Base-by-base conservation (phyloP, 2,113 vertebrate genomes). In the Sisor rabdophorus region DNA sequence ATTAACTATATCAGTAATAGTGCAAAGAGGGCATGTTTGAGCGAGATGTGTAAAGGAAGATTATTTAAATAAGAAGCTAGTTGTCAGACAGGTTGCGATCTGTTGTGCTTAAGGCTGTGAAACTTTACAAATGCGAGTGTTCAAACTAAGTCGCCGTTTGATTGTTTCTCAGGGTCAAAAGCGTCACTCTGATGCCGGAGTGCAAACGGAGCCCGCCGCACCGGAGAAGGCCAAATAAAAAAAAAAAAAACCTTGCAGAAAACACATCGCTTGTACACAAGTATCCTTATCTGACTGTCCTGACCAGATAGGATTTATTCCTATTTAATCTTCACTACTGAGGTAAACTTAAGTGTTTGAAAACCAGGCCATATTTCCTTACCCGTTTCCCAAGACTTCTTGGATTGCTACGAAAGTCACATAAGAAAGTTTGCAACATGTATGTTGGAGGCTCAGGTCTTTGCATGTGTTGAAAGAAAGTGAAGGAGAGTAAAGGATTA, bases 151-250 rank as follows among this genome's bases (percentile, higher is more conserved):
- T 76, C 16, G 16, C 60, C 17, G 30, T 84, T 47, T 16, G 76
- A 71, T 82, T 84, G 55, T 32, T 71, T 85, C 83, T 3, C 91
- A 99, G 97, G 90, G 94, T 50, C 93, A 94, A 84, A 98, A 95
- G 85, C 94, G 93, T 84, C 93, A 91, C 84, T 92, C 88, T 83
- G 97, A 98, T 1, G 95, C 93, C 0, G 93, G 93, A 54, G 94
- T 96, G 81, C 97, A 97, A 84, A 96, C 96, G 52, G 97, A 99
- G 65, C 91, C 94, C 0, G 92, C 89, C 54, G 92, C 94, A 22
- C 86, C 90, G 7, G 95, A 93, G 79, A 97, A 96, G 91, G 85
- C 93, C 91, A 98, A 98, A 93, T 98, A 93, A 94, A 85, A 36
- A 36, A 36, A 4, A 36, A 36, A 36, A 36, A 36, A 40, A 48